phyloP scores from a whole-genome alignment of 2,888 invertebrate genomes.

The Sinhomidia bicolor region DNA sequence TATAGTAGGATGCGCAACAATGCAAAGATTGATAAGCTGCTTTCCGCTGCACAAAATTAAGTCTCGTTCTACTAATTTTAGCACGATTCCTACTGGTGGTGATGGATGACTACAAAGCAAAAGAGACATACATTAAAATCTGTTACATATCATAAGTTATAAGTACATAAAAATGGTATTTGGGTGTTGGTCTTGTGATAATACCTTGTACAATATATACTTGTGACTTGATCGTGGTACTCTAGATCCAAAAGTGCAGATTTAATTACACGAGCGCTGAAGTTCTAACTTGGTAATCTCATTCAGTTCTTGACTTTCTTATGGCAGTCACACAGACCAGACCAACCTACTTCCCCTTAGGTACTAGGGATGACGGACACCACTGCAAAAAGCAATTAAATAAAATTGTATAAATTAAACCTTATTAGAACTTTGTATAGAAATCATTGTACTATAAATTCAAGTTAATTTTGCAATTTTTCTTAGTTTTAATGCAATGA shows the following conservation, averaged over 20 bases:
- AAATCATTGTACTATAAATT: too few species aligned
- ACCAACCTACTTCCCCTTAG: conserved; percentile 54
- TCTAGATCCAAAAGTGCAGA: background rate
- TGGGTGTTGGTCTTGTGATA: too few species aligned
- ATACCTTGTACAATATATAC: too few species aligned
- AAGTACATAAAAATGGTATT: too few species aligned
- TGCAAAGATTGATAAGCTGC: background rate
- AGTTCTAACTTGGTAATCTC: background rate
- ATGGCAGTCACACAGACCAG: conserved; percentile 68
- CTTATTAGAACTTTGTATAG: too few species aligned
- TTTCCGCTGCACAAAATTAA: background rate
- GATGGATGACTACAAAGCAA: too few species aligned
- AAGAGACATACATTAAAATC: background rate
- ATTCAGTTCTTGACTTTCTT: conserved; percentile 25
- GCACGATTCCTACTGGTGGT: background rate
- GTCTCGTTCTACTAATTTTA: background rate
- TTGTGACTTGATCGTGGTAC: too few species aligned
- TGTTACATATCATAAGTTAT: too few species aligned
- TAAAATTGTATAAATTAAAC: too few species aligned
- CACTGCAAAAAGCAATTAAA: background rate
- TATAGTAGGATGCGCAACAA: background rate
- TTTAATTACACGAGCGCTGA: background rate
- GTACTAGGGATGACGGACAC: conserved; percentile 8
- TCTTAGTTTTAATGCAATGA: too few species aligned
- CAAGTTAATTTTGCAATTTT: too few species aligned